These are phyloP conservation scores for Syrmaticus mikado DNA, from an alignment of 2,113 vertebrate species.

Conservation along the genomic window DNA sequence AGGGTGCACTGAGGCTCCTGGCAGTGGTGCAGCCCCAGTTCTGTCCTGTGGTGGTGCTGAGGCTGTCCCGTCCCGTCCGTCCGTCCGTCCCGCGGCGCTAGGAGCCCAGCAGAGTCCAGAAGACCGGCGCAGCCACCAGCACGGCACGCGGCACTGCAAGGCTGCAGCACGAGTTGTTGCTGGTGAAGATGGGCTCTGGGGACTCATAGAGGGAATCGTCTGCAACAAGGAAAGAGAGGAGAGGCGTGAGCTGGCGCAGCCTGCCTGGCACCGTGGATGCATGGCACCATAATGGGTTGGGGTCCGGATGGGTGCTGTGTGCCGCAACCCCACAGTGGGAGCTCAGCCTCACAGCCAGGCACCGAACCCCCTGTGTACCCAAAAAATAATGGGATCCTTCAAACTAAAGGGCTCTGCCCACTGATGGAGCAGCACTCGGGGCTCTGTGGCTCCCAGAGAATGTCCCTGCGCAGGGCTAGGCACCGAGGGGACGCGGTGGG, in stretches of 20 bases:
- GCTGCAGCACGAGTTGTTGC: slow-evolving; percentile 88
- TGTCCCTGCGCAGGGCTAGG: not conserved
- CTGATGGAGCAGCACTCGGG: not conserved
- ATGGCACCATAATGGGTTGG: too few species aligned
- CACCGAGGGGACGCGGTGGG: accelerated
- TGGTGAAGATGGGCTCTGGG: slow-evolving; percentile 95
- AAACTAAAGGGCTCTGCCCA: not conserved
- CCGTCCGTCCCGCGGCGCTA: slow-evolving; percentile 48
- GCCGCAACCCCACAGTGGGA: not conserved
- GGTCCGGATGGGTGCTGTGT: too few species aligned
- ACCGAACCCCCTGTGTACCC: accelerated
- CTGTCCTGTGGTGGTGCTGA: too few species aligned
- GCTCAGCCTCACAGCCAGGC: not conserved
- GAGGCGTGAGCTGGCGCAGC: not conserved
- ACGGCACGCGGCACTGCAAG: slow-evolving; percentile 70
- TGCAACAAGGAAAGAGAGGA: slow-evolving; percentile 20
- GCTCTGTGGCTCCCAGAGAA: not conserved
- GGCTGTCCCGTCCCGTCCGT: too few species aligned
- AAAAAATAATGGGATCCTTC: not conserved
- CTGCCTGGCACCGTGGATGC: too few species aligned
- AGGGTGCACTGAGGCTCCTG: too few species aligned
- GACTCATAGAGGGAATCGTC: slow-evolving; percentile 95
- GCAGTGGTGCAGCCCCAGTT: too few species aligned
- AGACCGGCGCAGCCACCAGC: slow-evolving; percentile 73
- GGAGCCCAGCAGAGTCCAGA: slow-evolving; percentile 80